These are phyloP conservation scores for Monomorium pharaonis DNA, from an alignment of 1,140 invertebrate species.

Conservation along the genomic window DNA sequence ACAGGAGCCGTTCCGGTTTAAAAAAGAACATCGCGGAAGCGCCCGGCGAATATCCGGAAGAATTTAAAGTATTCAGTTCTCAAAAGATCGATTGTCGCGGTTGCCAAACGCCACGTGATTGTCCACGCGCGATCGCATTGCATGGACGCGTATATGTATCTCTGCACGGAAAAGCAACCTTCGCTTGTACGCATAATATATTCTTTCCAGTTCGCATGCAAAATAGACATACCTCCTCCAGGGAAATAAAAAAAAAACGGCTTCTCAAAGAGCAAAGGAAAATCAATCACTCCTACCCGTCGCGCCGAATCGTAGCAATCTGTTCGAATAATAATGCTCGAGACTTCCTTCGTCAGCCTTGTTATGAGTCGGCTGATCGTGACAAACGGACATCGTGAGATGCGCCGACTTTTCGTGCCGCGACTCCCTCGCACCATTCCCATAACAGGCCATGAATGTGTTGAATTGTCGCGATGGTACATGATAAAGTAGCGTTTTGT, in stretches of 20 bases:
- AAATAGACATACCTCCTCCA: not conserved
- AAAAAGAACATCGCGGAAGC: slow-evolving; percentile 7
- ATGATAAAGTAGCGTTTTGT: not conserved
- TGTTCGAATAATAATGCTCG: not conserved
- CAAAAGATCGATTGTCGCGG: slow-evolving; percentile 48
- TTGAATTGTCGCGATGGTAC: not conserved
- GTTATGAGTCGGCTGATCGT: slow-evolving; percentile 8
- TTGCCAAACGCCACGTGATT: not conserved
- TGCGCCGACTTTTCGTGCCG: slow-evolving; percentile 22
- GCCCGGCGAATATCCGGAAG: not conserved
- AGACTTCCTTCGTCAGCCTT: slow-evolving; percentile 1
- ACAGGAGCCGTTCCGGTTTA: not conserved
- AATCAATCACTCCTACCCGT: slow-evolving; percentile 14
- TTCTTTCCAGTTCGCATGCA: not conserved
- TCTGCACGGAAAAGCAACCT: not conserved
- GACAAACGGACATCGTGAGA: slow-evolving; percentile 4
- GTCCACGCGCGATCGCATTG: slow-evolving; percentile 24
- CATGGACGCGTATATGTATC: slow-evolving; percentile 26
- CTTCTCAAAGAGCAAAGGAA: not conserved
- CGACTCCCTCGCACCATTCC: not conserved
- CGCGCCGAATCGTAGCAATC: not conserved
- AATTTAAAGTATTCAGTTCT: slow-evolving; percentile 37
- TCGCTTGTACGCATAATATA: not conserved
- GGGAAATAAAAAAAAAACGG: slow-evolving; percentile 32
- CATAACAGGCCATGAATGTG: not conserved